These are phyloP conservation scores for Ellobius talpinus DNA, from an alignment of 2,113 vertebrate species.

Conservation along the genomic window DNA sequence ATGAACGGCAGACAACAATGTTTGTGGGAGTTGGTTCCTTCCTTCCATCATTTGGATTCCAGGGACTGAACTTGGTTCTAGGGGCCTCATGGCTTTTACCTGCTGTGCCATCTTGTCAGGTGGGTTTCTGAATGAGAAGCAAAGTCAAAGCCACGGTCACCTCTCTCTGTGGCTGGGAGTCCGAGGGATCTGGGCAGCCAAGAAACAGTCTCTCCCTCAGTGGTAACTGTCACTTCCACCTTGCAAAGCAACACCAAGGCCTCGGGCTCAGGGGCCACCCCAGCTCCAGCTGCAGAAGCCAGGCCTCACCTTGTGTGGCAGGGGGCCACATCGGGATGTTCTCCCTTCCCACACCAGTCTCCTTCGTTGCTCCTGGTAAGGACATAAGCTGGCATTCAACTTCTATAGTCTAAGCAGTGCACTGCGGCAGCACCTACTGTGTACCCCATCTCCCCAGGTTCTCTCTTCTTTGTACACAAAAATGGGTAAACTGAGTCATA, in stretches of 20 bases:
- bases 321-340: background rate
- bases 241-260: background rate
- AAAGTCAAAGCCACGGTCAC: slow-evolving; percentile 19
- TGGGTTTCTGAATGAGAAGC: slow-evolving; percentile 50
- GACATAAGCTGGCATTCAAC: background rate
- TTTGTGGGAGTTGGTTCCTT: background rate
- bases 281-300: background rate
- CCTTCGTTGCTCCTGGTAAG: background rate
- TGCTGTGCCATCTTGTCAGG: background rate
- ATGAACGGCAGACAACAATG: background rate
- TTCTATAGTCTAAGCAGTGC: background rate
- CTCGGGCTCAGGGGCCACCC: background rate
- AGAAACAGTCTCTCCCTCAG: background rate
- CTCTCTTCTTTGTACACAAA: background rate
- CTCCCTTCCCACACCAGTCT: background rate
- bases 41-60: background rate
- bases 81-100: background rate
- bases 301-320: background rate
- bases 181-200: background rate
- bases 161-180: slow-evolving; percentile 21
- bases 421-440: background rate
- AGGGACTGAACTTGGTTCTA: background rate
- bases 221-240: background rate
- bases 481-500: background rate
- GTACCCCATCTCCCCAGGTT: background rate